Conservation (phyloP, 2,797 vertebrate species). For the Amazona ochrocephala region DNA sequence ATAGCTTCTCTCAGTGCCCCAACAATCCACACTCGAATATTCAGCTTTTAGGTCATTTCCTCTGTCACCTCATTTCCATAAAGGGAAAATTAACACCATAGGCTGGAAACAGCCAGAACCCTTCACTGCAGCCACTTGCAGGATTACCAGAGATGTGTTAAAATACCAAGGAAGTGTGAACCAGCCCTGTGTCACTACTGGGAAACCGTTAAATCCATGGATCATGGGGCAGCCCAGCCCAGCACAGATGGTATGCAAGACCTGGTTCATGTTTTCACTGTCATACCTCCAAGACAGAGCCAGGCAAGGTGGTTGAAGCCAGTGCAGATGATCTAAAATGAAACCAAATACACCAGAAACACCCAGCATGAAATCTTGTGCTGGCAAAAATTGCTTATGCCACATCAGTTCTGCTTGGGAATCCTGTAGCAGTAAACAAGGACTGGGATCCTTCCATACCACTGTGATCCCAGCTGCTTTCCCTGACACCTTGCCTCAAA, state of each 20-base stretch:
- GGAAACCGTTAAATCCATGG: neutral
- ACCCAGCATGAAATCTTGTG: neutral
- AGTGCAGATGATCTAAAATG: neutral
- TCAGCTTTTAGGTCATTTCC: neutral
- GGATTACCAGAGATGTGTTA: neutral
- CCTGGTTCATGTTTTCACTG: neutral
- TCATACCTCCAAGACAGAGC: neutral
- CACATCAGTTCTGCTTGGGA: neutral
- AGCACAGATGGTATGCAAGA: neutral
- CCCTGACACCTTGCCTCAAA: neutral
- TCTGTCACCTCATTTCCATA: neutral
- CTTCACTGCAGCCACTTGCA: neutral
- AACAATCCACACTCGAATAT: neutral
- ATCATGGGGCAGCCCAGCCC: neutral
- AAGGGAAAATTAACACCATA: neutral
- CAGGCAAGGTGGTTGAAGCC: neutral
- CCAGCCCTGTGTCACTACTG: neutral
- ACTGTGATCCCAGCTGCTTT: neutral
- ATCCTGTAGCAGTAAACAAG: neutral
- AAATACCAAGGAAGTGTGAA: neutral
- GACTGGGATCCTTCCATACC: neutral
- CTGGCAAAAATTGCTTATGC: neutral
- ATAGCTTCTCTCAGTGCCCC: neutral
- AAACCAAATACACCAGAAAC: neutral
- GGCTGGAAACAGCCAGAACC: neutral